phyloP scores from a whole-genome alignment of 2,888 invertebrate genomes.

The Elmis aenea region DNA sequence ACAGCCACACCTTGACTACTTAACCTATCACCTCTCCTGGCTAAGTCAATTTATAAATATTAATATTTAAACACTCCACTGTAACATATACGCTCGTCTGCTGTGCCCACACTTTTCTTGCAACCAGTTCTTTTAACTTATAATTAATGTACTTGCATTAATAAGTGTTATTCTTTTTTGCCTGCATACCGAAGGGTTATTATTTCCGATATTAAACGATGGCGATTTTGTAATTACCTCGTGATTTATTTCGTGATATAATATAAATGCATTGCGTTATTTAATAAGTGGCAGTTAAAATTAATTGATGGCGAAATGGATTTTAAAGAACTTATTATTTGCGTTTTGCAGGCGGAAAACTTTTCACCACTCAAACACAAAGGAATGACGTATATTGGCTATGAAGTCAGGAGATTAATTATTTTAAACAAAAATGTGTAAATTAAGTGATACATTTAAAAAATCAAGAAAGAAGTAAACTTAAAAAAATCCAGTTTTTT shows the following conservation, averaged over 20 bases:
- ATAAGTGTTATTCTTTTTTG: constrained; percentile 23
- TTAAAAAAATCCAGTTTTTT: too few species aligned
- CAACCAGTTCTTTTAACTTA: constrained; percentile 29
- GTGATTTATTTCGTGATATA: constrained; percentile 11
- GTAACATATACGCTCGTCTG: constrained; percentile 31
- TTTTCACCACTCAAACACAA: too few species aligned
- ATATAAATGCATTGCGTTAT: too few species aligned
- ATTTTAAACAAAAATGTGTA: too few species aligned
- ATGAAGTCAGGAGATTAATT: too few species aligned
- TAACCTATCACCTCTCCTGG: constrained; percentile 43
- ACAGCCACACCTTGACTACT: constrained; percentile 42
- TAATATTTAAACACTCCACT: constrained; percentile 42
- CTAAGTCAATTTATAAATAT: constrained; percentile 46
- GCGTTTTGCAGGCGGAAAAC: too few species aligned
- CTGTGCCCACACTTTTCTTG: constrained; percentile 26
- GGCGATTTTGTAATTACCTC: constrained; percentile 4
- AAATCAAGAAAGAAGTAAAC: too few species aligned
- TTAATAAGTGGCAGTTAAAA: too few species aligned
- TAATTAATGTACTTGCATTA: constrained; percentile 31
- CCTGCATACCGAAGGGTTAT: constrained; percentile 11
- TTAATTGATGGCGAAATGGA: too few species aligned
- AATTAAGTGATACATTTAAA: too few species aligned
- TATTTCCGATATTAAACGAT: constrained; percentile 15
- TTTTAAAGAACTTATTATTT: too few species aligned
- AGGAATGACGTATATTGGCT: too few species aligned